These are phyloP conservation scores for Eriosoma lanigerum DNA, from an alignment of 1,140 invertebrate species.

Conservation along the genomic window DNA sequence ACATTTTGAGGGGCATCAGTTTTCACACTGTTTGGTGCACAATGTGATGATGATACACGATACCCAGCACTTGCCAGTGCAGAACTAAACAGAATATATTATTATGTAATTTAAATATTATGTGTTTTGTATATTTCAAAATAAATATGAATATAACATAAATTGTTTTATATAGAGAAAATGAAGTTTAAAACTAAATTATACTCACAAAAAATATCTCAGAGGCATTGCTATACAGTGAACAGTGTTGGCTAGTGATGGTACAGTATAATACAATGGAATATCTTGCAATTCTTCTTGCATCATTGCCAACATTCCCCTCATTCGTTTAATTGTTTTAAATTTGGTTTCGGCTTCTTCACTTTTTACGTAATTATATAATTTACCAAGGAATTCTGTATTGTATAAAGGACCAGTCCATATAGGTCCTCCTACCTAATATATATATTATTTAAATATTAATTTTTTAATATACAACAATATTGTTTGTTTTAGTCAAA, in stretches of 20 bases:
- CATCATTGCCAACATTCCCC: conserved; percentile 71
- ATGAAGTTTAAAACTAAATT: no score
- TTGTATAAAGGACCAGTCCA: conserved; percentile 88
- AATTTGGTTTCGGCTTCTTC: conserved; percentile 60
- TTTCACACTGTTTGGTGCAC: conserved; percentile 84
- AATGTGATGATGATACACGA: conserved; percentile 89
- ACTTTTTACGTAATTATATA: conserved; percentile 57
- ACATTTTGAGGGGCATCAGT: conserved; percentile 85
- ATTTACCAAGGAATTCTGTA: conserved; percentile 69
- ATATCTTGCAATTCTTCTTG: conserved; percentile 78
- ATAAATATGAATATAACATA: no score
- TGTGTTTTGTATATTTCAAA: neutral
- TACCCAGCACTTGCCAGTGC: conserved; percentile 93
- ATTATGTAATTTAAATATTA: neutral
- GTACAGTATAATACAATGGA: conserved; percentile 84
- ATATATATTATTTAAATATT: no score
- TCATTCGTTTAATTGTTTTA: conserved; percentile 74
- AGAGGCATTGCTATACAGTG: conserved; percentile 69
- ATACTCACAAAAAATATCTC: conserved; percentile 58
- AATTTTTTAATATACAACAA: no score
- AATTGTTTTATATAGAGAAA: no score
- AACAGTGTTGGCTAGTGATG: conserved; percentile 66
- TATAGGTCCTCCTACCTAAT: conserved; percentile 86
- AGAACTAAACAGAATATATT: conserved; percentile 67
- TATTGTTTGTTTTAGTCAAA: neutral